Base-by-base conservation (phyloP, 2,113 vertebrate species). In the Arvicanthis niloticus region DNA sequence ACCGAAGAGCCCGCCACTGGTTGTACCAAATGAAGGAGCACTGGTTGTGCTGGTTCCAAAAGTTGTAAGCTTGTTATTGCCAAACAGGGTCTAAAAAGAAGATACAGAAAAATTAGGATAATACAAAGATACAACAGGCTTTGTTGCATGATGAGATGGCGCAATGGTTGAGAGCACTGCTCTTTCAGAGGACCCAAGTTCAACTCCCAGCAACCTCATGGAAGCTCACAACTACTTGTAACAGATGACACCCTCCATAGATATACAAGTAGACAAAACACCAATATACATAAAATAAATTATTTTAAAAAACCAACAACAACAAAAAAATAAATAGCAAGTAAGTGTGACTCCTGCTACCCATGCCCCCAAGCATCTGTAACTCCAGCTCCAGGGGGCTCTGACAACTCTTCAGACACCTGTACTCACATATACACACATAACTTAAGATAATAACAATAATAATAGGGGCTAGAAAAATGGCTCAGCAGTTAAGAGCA, bases 21-120 rank as follows among this genome's bases (percentile, higher is more conserved):
- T 98, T 60, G 99, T 99, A 21, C 99, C 99, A 65, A 99, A 99
- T 0, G 99, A 99, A 3, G 99, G 98, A 15, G 99, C 99, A 5
- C 99, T 99, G 96, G 99, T 99, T 10, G 99, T 99, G 92, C 99
- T 99, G 97, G 99, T 98, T 93, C 99, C 99, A 88, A 99, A 99
- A 51, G 99, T 99, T 7, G 99, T 98, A 3, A 99, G 98, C 96
- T 99, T 99, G 98, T 99, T 99, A 97, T 96, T 97, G 40, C 99
- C 99, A 96, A 99, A 99, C 94, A 99, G 98, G 95, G 98, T 99
- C 99, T 99, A 98, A 77, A 99, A 98, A 37, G 91, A 96, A 80
- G 82, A 92, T 4, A 97, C 31, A 96, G 7, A 0, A 19, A 3
- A 70, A 9, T 42, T 89, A 88, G 89, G 96, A 45, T 22, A 76